Evolutionary conservation across 2,113 vertebrate species (phyloP), one percentile per base, ranked within the genome.

Genomic region (Gallinago jamesoni): DNA sequence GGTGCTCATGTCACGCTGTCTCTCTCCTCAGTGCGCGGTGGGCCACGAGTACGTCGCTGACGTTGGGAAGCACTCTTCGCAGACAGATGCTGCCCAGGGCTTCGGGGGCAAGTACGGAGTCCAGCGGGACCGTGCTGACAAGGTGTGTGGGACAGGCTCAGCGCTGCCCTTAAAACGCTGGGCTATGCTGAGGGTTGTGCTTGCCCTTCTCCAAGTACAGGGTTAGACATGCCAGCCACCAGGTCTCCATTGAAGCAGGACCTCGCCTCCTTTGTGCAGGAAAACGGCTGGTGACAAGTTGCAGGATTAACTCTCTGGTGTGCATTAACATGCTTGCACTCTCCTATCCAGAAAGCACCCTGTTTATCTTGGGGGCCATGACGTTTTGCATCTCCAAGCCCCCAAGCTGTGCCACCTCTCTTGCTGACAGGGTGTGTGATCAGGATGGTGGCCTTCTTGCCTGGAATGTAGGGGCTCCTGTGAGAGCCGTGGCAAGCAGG

Each of bases 51-150:
- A 99, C 2, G 81, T 99, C 5, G 98, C 99, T 2, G 96, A 98
- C 7, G 98, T 99, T 1, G 98, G 98, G 60, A 98, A 99, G 79
- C 99, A 99, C 96, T 99, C 99, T 3, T 99, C 99, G 3, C 99
- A 99, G 97, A 99, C 98, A 0, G 99, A 99, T 31, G 99, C 98
- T 6, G 98, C 99, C 2, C 97, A 96, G 86, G 99, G 99, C 13
- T 99, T 99, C 45, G 99, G 99, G 0, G 99, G 99, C 9, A 99
- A 99, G 95, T 99, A 97, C 0, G 99, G 99, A 18, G 98, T 99
- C 23, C 98, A 99, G 97, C 98, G 97, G 96, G 99, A 99, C 86
- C 98, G 99, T 6, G 96, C 98, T 0, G 99, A 99, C 96, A 99
- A 99, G 98, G 99, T 99, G 67, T 88, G 98, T 52, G 70, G 73